Evolutionary conservation across 2,113 vertebrate genomes (phyloP).

Genomic region (Aleadryas rufinucha): DNA sequence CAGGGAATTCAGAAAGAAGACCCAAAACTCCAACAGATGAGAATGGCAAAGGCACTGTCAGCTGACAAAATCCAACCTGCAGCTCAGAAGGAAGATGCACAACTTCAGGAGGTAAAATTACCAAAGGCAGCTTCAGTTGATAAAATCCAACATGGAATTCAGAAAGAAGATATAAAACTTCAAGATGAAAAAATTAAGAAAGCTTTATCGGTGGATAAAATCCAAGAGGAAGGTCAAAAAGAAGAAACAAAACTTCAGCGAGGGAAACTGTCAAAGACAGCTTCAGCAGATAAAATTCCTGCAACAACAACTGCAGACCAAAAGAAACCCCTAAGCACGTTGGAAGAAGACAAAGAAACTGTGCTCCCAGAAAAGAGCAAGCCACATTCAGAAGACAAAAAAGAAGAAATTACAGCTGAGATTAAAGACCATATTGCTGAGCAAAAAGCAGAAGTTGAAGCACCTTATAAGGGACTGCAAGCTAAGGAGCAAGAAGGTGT

Average conservation of each 20-base stretch:
- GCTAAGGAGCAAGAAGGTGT: background rate
- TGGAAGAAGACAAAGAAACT: constrained; percentile 29
- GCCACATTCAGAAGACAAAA: constrained; percentile 17
- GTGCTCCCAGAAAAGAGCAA: background rate
- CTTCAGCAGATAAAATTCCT: constrained; percentile 45
- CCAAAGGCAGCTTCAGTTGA: constrained; percentile 31
- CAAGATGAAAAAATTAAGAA: background rate
- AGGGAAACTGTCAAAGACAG: constrained; percentile 22
- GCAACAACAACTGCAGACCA: background rate
- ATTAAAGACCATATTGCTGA: background rate
- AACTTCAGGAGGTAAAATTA: background rate
- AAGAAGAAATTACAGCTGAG: constrained; percentile 3
- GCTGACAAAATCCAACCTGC: constrained; percentile 51
- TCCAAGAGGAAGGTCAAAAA: constrained; percentile 11
- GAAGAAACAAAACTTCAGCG: constrained; percentile 25
- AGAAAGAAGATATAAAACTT: constrained; percentile 30
- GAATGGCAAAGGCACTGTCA: constrained; percentile 51
- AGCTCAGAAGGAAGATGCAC: background rate
- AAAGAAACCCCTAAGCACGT: background rate
- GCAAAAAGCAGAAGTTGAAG: background rate
- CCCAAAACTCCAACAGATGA: constrained; percentile 38
- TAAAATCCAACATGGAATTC: constrained; percentile 44
- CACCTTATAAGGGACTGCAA: background rate
- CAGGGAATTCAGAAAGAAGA: constrained; percentile 49
- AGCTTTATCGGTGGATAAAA: constrained; percentile 31